phyloP scores from a whole-genome alignment of 2,113 vertebrate genomes.

The Narcine bancroftii region DNA sequence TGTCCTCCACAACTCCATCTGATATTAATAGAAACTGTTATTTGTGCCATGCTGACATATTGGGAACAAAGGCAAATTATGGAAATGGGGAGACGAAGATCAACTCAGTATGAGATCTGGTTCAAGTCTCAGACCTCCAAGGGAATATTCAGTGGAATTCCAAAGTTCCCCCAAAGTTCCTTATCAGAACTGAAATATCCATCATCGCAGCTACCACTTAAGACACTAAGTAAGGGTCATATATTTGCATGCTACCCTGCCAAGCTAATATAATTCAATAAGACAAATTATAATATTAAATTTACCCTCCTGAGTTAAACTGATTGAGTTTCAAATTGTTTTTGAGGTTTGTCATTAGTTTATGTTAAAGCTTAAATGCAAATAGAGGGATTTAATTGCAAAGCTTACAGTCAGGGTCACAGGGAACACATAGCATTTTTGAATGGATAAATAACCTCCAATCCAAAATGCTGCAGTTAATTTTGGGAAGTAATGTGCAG shows the following conservation, averaged over 20 bases:
- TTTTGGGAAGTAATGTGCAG: not conserved
- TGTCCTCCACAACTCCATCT: slow-evolving; percentile 90
- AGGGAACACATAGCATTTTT: slow-evolving; percentile 56
- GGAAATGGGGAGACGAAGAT: slow-evolving; percentile 85
- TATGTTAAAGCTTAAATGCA: slow-evolving; percentile 91
- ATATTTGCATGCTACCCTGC: slow-evolving; percentile 95
- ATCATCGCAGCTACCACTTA: slow-evolving; percentile 82
- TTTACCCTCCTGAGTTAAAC: slow-evolving; percentile 98
- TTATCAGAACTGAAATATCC: slow-evolving; percentile 86
- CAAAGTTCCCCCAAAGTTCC: slow-evolving; percentile 94
- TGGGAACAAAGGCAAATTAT: slow-evolving; percentile 90
- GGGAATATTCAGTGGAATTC: slow-evolving; percentile 84
- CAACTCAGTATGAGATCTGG: slow-evolving; percentile 87
- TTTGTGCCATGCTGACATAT: slow-evolving; percentile 97
- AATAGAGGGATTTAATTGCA: slow-evolving; percentile 87
- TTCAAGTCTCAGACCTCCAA: slow-evolving; percentile 83
- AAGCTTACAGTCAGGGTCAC: slow-evolving; percentile 75
- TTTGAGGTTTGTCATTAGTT: slow-evolving; percentile 98
- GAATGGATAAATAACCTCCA: not conserved
- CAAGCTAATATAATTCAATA: slow-evolving; percentile 82
- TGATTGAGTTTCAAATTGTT: slow-evolving; percentile 99
- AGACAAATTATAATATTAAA: slow-evolving; percentile 99
- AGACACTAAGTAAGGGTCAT: slow-evolving; percentile 94
- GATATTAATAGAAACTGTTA: slow-evolving; percentile 98
- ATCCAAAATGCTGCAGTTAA: not conserved